phyloP scores from a whole-genome alignment of 2,888 invertebrate genomes.

The Marronus borbonicus region DNA sequence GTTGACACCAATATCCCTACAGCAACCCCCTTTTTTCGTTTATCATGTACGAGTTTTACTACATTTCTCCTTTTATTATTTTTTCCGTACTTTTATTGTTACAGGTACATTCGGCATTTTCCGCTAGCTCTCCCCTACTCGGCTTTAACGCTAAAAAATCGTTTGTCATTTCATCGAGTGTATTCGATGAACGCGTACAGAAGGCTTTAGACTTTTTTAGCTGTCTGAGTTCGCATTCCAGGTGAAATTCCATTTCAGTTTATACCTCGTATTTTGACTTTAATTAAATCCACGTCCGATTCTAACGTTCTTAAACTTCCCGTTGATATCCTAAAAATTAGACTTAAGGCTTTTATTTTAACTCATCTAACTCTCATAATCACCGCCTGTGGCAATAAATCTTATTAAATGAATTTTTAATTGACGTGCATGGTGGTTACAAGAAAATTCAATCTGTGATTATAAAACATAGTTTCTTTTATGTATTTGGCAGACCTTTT shows the following conservation, averaged over 20 bases:
- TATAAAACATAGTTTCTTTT: constrained; percentile 18
- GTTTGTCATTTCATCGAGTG: constrained; percentile 45
- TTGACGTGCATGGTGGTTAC: constrained; percentile 8
- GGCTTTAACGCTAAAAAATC: constrained; percentile 32
- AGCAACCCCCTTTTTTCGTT: constrained; percentile 44
- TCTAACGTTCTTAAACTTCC: constrained; percentile 41
- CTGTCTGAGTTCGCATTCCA: constrained; percentile 48
- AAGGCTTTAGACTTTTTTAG: constrained; percentile 41
- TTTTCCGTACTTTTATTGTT: constrained; percentile 43
- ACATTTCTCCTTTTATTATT: constrained; percentile 38
- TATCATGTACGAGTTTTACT: constrained; percentile 45
- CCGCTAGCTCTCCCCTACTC: not conserved
- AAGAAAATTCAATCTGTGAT: constrained; percentile 26
- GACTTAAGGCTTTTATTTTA: constrained; percentile 34
- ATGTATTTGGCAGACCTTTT: not conserved
- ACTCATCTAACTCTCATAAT: constrained; percentile 25
- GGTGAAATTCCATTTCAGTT: constrained; percentile 48
- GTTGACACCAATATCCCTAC: constrained; percentile 46
- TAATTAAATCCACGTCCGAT: constrained; percentile 50
- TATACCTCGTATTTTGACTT: constrained; percentile 51
- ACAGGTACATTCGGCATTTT: constrained; percentile 43
- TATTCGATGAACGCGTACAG: constrained; percentile 37
- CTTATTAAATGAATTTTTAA: constrained; percentile 31
- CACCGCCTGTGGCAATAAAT: not conserved
- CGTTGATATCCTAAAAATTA: constrained; percentile 42